phyloP scores from a whole-genome alignment of 2,113 vertebrate species.

The Gallinago undulata region DNA sequence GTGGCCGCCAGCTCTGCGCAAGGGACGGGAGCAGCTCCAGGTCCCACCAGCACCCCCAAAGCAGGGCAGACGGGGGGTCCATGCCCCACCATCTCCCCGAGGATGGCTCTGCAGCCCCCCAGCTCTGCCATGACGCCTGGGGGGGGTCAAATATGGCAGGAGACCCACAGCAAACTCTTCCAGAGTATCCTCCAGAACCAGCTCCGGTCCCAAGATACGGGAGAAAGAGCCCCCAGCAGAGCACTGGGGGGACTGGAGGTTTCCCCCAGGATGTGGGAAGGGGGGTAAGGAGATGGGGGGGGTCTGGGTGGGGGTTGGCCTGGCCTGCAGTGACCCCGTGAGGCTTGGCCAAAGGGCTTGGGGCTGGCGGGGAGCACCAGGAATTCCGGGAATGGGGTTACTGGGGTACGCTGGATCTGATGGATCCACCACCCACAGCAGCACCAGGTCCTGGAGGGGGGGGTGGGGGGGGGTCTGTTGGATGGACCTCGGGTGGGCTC shows the following conservation, averaged over 20 bases:
- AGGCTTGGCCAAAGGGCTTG: not conserved
- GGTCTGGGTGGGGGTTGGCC: not conserved
- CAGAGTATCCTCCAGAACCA: not conserved
- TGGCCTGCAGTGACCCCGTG: not conserved
- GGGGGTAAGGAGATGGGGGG: not conserved
- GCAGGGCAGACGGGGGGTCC: not conserved
- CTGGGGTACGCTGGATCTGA: not conserved
- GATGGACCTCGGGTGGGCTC: not conserved
- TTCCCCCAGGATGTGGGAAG: not conserved
- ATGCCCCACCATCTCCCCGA: not conserved
- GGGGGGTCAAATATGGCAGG: too few species aligned
- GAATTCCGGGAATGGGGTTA: not conserved
- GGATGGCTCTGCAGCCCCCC: not conserved
- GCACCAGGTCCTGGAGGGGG: not conserved
- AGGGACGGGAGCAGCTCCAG: not conserved
- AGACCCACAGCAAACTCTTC: not conserved
- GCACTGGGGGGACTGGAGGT: accelerated
- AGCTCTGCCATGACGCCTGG: accelerated
- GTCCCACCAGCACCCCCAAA: accelerated
- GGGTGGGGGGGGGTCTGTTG: not conserved
- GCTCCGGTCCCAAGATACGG: accelerated
- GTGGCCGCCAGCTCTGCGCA: not conserved
- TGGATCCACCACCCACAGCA: not conserved
- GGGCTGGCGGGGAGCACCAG: not conserved
- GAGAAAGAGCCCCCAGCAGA: not conserved